Evolutionary conservation across 2,797 vertebrate genomes (phyloP).

Genomic region (Acipenser transmontanus): DNA sequence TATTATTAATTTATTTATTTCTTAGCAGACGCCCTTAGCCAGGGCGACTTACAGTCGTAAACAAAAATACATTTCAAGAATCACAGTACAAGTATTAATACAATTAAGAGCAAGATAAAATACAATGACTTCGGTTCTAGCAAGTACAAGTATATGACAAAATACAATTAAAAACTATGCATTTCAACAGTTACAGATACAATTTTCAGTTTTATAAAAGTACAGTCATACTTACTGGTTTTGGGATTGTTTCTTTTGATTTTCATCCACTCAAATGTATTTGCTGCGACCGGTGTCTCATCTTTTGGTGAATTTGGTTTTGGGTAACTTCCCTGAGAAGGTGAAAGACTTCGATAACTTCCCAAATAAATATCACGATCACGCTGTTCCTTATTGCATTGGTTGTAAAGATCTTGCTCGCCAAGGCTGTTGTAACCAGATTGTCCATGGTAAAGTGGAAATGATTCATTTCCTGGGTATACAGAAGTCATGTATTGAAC

Average conservation of each 20-base stretch:
- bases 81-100: too few relatives aligned
- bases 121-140: too few relatives aligned
- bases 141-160: too few relatives aligned
- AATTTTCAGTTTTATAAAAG: too few relatives aligned
- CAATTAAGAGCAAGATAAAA: too few relatives aligned
- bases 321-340: conserved; percentile 4
- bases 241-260: conserved; percentile 16
- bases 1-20: too few relatives aligned
- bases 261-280: conserved; percentile 21
- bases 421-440: neutral
- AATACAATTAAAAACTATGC: too few relatives aligned
- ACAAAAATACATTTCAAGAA: too few relatives aligned
- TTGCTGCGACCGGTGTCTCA: conserved; percentile 2
- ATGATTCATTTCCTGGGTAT: conserved; percentile 34
- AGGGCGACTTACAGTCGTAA: too few relatives aligned
- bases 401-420: conserved; percentile 7
- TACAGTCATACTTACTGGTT: conserved; percentile 11
- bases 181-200: too few relatives aligned
- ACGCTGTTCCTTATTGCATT: neutral
- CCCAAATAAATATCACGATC: neutral
- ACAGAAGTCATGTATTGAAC: conserved; percentile 36
- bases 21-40: too few relatives aligned
- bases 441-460: conserved; percentile 20
- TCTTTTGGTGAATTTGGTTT: neutral
- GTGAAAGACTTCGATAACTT: conserved; percentile 2